Percentiles rank a stretch among this genome's conserved stretches.
Conservation (phyloP, 2,113 vertebrate genomes). For the Calyptommatus sinebrachiatus region DNA sequence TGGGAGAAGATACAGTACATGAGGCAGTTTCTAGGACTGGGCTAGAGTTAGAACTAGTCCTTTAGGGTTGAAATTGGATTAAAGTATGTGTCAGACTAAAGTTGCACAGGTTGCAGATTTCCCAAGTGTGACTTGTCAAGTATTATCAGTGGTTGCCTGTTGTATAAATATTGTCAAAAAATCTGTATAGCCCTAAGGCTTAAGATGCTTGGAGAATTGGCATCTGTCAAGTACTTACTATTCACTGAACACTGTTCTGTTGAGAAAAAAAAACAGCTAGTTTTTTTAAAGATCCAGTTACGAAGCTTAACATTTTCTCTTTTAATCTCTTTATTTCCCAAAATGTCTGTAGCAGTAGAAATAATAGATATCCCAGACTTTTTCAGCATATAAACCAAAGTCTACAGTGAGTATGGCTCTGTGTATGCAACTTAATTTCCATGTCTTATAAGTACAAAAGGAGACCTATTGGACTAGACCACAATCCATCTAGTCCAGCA, state of each 20-base stretch:
- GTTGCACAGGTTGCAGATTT: no score
- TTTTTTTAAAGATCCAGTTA: background rate
- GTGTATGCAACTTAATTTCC: background rate
- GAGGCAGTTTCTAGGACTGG: no score
- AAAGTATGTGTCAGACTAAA: no score
- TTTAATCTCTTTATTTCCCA: background rate
- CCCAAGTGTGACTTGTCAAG: background rate
- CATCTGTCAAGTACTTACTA: background rate
- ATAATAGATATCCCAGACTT: background rate
- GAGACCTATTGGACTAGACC: no score
- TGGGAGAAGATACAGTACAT: no score
- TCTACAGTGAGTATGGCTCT: no score
- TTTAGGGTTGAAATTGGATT: no score
- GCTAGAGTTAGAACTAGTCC: no score
- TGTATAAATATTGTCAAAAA: conserved; percentile 1
- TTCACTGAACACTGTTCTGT: background rate
- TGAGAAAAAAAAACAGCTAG: background rate
- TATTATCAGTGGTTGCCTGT: background rate
- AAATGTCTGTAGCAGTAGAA: background rate
- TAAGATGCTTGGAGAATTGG: background rate
- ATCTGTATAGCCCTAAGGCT: background rate
- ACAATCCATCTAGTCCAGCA: no score
- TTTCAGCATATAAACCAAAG: no score
- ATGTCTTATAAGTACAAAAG: background rate
- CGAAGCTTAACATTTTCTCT: background rate